Base-by-base conservation (phyloP, 1,140 invertebrate species). In the Brachionus sp. region DNA sequence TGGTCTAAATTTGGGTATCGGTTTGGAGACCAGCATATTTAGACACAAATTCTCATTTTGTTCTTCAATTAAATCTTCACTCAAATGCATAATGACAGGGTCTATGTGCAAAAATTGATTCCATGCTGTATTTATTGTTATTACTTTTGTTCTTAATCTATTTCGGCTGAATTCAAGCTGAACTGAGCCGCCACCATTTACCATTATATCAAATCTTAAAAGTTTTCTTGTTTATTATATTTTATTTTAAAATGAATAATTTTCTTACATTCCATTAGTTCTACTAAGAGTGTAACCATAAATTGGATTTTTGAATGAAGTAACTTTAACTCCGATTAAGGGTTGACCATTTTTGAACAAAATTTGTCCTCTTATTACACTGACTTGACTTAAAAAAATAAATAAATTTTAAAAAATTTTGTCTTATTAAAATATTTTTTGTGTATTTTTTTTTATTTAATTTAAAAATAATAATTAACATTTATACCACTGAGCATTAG, bases 111-210 rank as follows among this genome's bases (percentile, higher is more conserved):
- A 88, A 85, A 90, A 95, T 91, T 97, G 95, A 90, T 98, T 98
- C 95, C 96, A 97, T 3, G 95, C 95, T 19, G 98, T 94, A 87
- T 94, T 95, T 3, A 98, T 93, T 78, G 96, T 95, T 86, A 94
- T 92, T n/a, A 92, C 93, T 84, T 95, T 93, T 0, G 94, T 92
- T 70, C 93, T 92, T 88, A 98, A 98, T 0, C 95, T 95, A 44
- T 94, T 93, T 83, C 96, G 91, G 75, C 96, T 95, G 86, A 98
- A 98, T 86, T 96, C 93, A 12, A 98, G 89, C 0, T 94, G 97
- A 0, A 98, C 94, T 0, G 95, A 95, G 0, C 96, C 95, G 6
- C 96, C 96, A 6, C 97, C 96, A 89, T 98, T 98, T 13, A 98
- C 96, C 86, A 98, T 91, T 5, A 99, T 91, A 89, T 98, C 96